Conservation (phyloP, 2,113 vertebrate genomes). For the Eurypyga helias region DNA sequence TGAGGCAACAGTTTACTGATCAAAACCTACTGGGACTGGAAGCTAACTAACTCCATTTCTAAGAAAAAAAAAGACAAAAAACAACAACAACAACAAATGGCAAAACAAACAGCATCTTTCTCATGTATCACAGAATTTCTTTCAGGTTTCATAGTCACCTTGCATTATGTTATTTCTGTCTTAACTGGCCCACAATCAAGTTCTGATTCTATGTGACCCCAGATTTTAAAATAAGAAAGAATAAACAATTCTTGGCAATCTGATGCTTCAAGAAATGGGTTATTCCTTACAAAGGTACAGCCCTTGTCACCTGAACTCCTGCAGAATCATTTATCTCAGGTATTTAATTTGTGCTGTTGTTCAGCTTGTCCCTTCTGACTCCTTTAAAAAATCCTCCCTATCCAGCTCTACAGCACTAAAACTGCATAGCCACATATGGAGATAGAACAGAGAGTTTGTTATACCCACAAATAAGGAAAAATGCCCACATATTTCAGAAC, state of each 20-base stretch:
- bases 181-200: not conserved
- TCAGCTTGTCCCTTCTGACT: not conserved
- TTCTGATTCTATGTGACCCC: not conserved
- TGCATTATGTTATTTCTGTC: not conserved
- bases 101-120: not conserved
- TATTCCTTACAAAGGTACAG: not conserved
- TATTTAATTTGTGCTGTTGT: not conserved
- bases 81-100: not conserved
- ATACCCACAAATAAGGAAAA: not conserved
- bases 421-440: not conserved
- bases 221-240: conserved; percentile 1
- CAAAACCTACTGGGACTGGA: not conserved
- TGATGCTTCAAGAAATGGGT: not conserved
- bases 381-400: not conserved
- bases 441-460: not conserved
- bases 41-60: not conserved
- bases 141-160: not conserved
- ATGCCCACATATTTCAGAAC: not conserved
- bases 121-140: not conserved
- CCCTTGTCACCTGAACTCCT: not conserved
- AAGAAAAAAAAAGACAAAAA: not conserved
- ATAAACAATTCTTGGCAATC: not conserved
- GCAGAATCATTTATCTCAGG: not conserved
- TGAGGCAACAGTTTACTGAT: not conserved
- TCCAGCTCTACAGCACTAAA: not conserved